Conservation (phyloP, 2,113 vertebrate species). For the Perca flavescens region DNA sequence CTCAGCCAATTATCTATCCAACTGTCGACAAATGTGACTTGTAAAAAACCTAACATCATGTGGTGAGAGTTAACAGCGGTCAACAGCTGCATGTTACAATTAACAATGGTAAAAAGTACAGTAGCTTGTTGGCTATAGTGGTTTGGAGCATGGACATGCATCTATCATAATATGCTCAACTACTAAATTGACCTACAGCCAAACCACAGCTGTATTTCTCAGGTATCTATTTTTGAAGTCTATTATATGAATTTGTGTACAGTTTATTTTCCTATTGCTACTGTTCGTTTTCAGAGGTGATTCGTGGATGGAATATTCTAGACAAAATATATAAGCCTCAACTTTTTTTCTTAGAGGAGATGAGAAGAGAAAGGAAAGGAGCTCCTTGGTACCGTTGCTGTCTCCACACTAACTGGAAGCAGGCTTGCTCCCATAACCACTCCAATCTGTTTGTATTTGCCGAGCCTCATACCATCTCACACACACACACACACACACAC, state of each 20-base stretch:
- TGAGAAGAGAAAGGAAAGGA: constrained; percentile 24
- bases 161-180: not conserved
- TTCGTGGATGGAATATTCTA: not conserved
- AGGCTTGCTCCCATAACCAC: constrained; percentile 92
- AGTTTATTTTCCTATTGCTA: not conserved
- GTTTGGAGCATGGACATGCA: not conserved
- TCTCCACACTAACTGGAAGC: constrained; percentile 95
- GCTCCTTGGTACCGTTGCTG: constrained; percentile 89
- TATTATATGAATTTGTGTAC: not conserved
- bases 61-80: not conserved
- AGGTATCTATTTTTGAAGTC: not conserved
- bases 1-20: not conserved
- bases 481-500: constrained; percentile 17
- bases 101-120: not conserved
- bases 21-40: not conserved
- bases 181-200: not conserved
- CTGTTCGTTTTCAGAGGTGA: not conserved
- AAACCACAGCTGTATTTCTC: not conserved
- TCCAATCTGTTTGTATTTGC: constrained; percentile 89
- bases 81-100: not conserved
- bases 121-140: not conserved
- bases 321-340: not conserved
- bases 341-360: not conserved
- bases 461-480: constrained; percentile 65
- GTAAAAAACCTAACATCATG: not conserved